Base-by-base conservation (phyloP, 2,888 invertebrate genomes). In the Ceraclea dissimilis region DNA sequence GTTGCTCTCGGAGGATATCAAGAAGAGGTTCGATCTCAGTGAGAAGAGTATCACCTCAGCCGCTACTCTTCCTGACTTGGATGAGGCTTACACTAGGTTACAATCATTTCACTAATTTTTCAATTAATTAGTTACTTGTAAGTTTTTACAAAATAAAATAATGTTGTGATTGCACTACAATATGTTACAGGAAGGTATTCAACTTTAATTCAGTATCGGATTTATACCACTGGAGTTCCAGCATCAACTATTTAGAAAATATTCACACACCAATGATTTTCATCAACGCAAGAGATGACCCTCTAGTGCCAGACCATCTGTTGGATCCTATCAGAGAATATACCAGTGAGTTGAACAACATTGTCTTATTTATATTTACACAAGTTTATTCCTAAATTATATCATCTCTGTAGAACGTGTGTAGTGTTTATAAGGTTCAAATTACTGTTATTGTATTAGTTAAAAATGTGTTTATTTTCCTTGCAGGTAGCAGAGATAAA, bases 281-380 rank as follows among this genome's bases (percentile, higher is more conserved):
- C 68, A 82, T 96, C 58, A 96, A 96, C 73, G 82, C 95, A 8
- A 79, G 83, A 64, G 96, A 96, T 71, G 96, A 96, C 76, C 96
- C 96, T 2, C 80, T 96, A 50, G 86, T 95, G 50, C 94, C 94
- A 6, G 86, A 86, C 63, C 80, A 82, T 22, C 72, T 96, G 56
- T 73, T 91, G 62, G 76, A 82, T 18, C 83, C 87, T 5, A 84
- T 92, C 49, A 82, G 84, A 66, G 81, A 85, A 64, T 83, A 82
- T 75, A 86, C 87, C 65, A 80, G 93, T 93, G 73, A 83, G 86
- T 81, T 57, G 46, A 8, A 11, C 6, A 31, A 31, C 31, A 31
- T 31, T 13, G 19, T 16, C 18, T 31, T 31, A 31, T 31, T 31
- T n/a, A n/a, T n/a, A n/a, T n/a, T n/a, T n/a, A n/a, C n/a, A n/a